Conservation (phyloP, 2,888 invertebrate species). For the Acrobasis consociella region DNA sequence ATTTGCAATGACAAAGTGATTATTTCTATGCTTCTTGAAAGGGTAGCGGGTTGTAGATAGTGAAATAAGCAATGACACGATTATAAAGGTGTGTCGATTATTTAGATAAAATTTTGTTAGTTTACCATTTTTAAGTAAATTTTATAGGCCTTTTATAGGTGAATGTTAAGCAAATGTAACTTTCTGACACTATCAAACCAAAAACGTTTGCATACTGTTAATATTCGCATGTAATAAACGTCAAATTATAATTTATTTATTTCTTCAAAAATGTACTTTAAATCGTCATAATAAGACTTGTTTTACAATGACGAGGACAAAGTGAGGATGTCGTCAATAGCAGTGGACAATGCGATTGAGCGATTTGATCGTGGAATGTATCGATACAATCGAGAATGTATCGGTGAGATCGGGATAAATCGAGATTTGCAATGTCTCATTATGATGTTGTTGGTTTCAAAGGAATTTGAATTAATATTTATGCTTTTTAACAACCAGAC, state of each 20-base stretch:
- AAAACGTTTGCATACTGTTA: slow-evolving; percentile 10
- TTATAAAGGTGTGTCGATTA: no score
- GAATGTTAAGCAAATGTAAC: no score
- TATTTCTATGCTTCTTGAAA: slow-evolving; percentile 8
- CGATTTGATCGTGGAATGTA: slow-evolving; percentile 25
- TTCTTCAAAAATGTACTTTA: background rate
- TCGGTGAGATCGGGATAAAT: slow-evolving; percentile 14
- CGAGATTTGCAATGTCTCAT: slow-evolving; percentile 19
- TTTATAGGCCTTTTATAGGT: no score
- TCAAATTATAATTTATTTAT: slow-evolving; percentile 11
- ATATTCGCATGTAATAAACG: slow-evolving; percentile 10
- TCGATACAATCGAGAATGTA: slow-evolving; percentile 14
- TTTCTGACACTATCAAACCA: background rate
- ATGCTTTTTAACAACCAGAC: background rate
- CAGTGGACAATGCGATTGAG: slow-evolving; percentile 25
- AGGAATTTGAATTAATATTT: slow-evolving; percentile 17
- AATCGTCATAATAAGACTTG: background rate
- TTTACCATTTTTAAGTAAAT: no score
- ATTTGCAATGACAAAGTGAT: slow-evolving; percentile 9
- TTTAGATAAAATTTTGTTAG: no score
- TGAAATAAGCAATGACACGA: background rate
- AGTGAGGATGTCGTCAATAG: slow-evolving; percentile 1
- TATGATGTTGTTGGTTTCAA: slow-evolving; percentile 11
- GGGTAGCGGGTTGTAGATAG: slow-evolving; percentile 1
- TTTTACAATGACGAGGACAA: slow-evolving; percentile 9